Conservation (phyloP, 2,888 invertebrate species). For the Myopa testacea region DNA sequence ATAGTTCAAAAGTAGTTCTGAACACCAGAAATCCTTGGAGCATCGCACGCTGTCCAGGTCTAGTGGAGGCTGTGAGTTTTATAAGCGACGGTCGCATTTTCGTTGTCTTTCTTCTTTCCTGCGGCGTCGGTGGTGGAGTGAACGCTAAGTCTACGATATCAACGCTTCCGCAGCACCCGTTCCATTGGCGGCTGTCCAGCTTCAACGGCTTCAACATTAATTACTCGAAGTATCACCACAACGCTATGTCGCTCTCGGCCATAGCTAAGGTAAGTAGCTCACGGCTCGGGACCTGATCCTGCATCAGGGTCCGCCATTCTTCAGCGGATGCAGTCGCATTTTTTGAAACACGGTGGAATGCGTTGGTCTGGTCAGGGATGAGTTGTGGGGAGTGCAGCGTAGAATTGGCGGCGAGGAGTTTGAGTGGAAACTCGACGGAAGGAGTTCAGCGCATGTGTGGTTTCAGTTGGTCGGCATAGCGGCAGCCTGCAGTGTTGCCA, state of each 20-base stretch:
- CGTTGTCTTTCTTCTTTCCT: neutral
- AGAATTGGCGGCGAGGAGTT: constrained; percentile 20
- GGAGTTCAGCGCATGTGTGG: constrained; percentile 16
- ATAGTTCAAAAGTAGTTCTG: neutral
- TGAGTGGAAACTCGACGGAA: constrained; percentile 31
- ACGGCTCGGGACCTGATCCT: too few relatives aligned
- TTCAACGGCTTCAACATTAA: constrained; percentile 73
- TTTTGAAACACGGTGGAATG: neutral
- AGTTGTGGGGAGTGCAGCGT: neutral
- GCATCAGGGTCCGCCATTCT: neutral
- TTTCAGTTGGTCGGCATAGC: neutral
- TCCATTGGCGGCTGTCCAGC: neutral
- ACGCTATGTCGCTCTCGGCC: constrained; percentile 73
- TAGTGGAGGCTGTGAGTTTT: constrained; percentile 34
- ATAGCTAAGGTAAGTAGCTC: constrained; percentile 74
- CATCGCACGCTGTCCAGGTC: constrained; percentile 41
- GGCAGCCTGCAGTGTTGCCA: constrained; percentile 17
- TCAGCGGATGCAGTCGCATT: neutral
- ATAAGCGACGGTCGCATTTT: constrained; percentile 41
- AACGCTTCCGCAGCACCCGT: neutral
- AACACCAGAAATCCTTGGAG: neutral
- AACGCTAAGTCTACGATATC: neutral
- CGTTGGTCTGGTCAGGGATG: constrained; percentile 21
- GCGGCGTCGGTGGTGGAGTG: neutral
- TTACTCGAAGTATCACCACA: constrained; percentile 76